These are phyloP conservation scores for Crotalus helleri DNA, from an alignment of 2,113 vertebrate genomes.

Conservation along the genomic window DNA sequence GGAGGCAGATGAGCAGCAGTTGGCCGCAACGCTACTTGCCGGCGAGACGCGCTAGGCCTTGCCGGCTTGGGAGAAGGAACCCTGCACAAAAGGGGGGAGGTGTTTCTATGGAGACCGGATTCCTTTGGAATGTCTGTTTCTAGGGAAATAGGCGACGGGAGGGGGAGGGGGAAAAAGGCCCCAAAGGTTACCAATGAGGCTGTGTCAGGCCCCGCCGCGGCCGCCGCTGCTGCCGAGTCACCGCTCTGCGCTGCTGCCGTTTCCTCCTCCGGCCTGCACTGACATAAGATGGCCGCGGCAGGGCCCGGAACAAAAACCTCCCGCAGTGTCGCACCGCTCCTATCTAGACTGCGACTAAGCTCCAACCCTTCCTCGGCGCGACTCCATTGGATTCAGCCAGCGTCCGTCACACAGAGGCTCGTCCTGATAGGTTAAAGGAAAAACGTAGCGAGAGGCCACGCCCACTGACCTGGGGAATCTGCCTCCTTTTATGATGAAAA, in stretches of 20 bases:
- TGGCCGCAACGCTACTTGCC: neutral
- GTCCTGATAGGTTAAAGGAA: neutral
- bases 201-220: conserved; percentile 32
- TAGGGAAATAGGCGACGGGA: neutral
- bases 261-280: conserved; percentile 37
- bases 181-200: conserved; percentile 22
- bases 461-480: conserved; percentile 10
- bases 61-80: neutral
- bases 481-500: neutral
- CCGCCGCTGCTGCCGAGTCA: conserved; percentile 34
- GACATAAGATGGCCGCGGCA: conserved; percentile 50
- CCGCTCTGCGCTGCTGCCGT: conserved; percentile 28
- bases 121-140: neutral
- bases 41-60: neutral
- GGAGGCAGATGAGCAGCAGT: neutral
- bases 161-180: neutral
- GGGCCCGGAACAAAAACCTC: conserved; percentile 42
- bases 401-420: neutral
- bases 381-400: conserved; percentile 45
- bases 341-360: conserved; percentile 42
- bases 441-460: neutral
- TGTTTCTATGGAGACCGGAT: conserved; percentile 16
- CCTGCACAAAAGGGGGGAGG: neutral
- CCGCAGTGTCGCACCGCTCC: conserved; percentile 50
- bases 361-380: conserved; percentile 53